Percentiles rank a stretch among this genome's conserved stretches.
These are phyloP conservation scores for Aldabrachelys gigantea DNA, from an alignment of 2,113 vertebrate genomes.

Conservation along the genomic window DNA sequence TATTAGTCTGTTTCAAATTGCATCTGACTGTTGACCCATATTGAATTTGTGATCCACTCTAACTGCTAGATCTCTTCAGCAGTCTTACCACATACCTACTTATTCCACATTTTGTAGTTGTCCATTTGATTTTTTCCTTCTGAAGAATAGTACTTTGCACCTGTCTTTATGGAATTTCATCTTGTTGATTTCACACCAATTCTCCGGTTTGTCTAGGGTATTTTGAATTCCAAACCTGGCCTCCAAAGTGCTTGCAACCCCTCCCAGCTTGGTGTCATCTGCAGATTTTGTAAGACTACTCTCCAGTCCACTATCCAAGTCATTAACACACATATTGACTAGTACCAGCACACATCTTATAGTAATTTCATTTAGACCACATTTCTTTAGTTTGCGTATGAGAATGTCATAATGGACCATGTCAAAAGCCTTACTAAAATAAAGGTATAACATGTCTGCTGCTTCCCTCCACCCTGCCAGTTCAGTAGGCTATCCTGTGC, in stretches of 20 bases:
- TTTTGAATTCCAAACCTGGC: background rate
- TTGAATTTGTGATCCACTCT: background rate
- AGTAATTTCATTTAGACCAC: background rate
- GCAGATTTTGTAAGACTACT: background rate
- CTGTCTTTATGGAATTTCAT: background rate
- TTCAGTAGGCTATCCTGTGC: background rate
- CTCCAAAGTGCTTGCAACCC: background rate
- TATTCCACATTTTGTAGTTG: background rate
- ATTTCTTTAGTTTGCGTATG: background rate
- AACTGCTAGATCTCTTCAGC: background rate
- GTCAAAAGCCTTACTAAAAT: background rate
- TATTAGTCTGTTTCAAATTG: background rate
- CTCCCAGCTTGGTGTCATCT: background rate
- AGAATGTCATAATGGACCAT: background rate
- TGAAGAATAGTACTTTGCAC: background rate
- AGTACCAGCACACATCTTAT: background rate
- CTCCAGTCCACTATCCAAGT: background rate
- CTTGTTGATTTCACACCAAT: background rate
- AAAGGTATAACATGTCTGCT: background rate
- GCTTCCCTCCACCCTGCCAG: fast-evolving
- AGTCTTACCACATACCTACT: no score
- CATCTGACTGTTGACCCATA: background rate
- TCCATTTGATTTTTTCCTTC: background rate
- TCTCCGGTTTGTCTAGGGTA: background rate
- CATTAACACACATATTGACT: background rate